phyloP scores from a whole-genome alignment of 2,113 vertebrate genomes.

The Peromyscus leucopus region DNA sequence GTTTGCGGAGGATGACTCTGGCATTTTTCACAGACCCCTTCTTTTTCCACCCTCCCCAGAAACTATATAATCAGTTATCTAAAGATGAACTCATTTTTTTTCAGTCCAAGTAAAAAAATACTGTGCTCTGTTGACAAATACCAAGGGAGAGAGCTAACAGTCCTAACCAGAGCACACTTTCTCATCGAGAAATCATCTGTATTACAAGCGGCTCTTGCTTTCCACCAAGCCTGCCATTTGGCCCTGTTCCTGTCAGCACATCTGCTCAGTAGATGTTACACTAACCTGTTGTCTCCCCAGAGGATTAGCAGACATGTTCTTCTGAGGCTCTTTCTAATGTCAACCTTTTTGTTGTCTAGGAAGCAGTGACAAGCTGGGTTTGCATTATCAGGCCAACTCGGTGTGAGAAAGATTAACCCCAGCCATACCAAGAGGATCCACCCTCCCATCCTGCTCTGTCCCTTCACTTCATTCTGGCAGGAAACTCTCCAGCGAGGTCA shows the following conservation, averaged over 20 bases:
- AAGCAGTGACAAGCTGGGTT: conserved; percentile 63
- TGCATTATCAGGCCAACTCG: not conserved
- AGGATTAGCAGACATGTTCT: conserved; percentile 68
- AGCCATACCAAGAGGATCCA: not conserved
- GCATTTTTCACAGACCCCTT: conserved; percentile 36
- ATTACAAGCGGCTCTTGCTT: conserved; percentile 46
- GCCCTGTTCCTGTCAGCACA: conserved; percentile 36
- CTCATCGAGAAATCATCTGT: conserved; percentile 40
- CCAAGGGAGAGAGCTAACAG: conserved; percentile 27
- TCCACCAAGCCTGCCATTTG: conserved; percentile 32
- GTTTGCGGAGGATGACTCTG: not conserved
- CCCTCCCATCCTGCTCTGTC: not conserved
- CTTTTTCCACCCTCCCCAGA: not conserved
- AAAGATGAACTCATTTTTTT: not conserved
- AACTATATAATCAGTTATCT: conserved; percentile 52
- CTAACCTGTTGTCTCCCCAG: conserved; percentile 61
- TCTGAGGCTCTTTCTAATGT: conserved; percentile 59
- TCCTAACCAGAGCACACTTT: not conserved
- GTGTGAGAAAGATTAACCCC: not conserved
- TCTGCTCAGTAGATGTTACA: conserved; percentile 43
- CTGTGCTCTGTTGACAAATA: conserved; percentile 67
- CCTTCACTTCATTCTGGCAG: not conserved
- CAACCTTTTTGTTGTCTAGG: conserved; percentile 67
- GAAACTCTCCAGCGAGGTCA: not conserved
- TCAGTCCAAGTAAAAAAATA: conserved; percentile 46